phyloP scores from a whole-genome alignment of 1,140 invertebrate species.

The Luehdorfia chinensis region DNA sequence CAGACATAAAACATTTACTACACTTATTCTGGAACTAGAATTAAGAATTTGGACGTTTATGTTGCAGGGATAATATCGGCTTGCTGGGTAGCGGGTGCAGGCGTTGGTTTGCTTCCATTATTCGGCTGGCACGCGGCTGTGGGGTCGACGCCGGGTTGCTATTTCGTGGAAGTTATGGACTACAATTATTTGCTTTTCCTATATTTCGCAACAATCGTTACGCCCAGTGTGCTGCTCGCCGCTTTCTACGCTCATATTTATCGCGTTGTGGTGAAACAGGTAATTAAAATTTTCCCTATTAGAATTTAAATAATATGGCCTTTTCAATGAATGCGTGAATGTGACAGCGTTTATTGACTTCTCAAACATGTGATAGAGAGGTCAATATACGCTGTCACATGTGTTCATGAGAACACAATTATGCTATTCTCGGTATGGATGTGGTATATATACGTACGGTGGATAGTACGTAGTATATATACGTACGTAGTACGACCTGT shows the following conservation, averaged over 20 bases:
- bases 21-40: no score
- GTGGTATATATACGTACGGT: no score
- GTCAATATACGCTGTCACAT: no score
- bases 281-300: slow-evolving; percentile 53
- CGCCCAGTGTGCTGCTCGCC: slow-evolving; percentile 88
- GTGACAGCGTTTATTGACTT: no score
- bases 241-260: slow-evolving; percentile 94
- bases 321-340: no score
- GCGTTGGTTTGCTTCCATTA: slow-evolving; percentile 89
- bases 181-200: slow-evolving; percentile 92
- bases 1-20: no score
- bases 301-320: no score
- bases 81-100: slow-evolving; percentile 89
- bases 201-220: slow-evolving; percentile 92
- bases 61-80: slow-evolving; percentile 87
- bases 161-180: slow-evolving; percentile 92
- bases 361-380: no score
- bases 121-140: slow-evolving; percentile 89
- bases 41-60: slow-evolving; percentile 1
- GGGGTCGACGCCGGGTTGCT: slow-evolving; percentile 79
- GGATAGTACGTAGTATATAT: no score
- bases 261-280: slow-evolving; percentile 91
- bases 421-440: no score
- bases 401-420: no score
- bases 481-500: no score